phyloP scores from a whole-genome alignment of 2,113 vertebrate species.

The Cranoglanis bouderius region DNA sequence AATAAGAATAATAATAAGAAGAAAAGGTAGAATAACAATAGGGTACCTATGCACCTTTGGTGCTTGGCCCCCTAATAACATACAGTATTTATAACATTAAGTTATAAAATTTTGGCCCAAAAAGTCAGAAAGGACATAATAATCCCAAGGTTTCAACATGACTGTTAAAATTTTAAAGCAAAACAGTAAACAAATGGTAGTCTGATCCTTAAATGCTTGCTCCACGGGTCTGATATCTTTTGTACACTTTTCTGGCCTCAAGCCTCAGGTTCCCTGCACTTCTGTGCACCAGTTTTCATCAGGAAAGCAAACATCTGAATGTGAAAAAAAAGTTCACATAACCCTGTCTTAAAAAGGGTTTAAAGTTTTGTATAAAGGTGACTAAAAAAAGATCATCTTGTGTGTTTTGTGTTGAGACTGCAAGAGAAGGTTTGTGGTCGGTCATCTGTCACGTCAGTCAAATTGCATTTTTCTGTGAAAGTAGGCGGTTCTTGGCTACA shows the following conservation, averaged over 20 bases:
- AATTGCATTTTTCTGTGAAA: neutral
- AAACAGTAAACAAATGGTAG: neutral
- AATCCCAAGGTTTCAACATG: neutral
- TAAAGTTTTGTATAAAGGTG: neutral
- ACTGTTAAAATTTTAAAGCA: neutral
- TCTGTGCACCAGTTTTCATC: neutral
- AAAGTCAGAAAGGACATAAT: neutral
- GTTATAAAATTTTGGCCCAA: neutral
- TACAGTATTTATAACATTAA: neutral
- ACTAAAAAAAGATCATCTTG: neutral
- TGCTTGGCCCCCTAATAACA: too few relatives aligned
- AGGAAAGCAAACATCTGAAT: neutral
- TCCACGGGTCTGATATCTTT: neutral
- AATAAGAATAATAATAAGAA: too few relatives aligned
- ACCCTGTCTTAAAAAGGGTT: neutral
- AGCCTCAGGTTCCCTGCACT: neutral
- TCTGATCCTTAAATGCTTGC: neutral
- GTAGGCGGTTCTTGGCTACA: neutral
- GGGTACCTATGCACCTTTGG: too few relatives aligned
- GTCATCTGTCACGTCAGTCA: neutral
- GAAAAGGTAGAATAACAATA: too few relatives aligned
- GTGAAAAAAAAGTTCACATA: neutral
- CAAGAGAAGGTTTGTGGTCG: neutral
- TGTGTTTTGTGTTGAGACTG: neutral
- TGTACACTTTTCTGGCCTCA: neutral